Conservation (phyloP, 2,113 vertebrate genomes). For the Oryzias woworae region DNA sequence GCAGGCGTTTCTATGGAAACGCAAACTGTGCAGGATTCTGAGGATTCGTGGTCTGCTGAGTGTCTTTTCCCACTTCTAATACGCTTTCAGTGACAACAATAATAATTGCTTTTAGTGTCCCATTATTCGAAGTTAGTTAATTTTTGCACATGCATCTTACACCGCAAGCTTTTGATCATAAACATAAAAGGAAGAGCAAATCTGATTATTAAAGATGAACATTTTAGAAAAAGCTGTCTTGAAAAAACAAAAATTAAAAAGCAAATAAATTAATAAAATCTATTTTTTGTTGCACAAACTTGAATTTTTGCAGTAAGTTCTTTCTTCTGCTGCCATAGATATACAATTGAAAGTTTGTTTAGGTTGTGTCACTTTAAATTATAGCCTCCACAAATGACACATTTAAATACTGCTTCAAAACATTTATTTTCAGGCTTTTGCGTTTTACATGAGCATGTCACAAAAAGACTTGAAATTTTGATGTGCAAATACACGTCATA, state of each 20-base stretch:
- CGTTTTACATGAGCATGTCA: conserved; percentile 56
- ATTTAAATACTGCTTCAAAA: conserved; percentile 74
- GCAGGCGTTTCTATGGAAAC: conserved; percentile 52
- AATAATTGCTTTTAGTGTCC: background rate
- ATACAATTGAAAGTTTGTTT: background rate
- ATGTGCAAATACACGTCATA: conserved; percentile 46
- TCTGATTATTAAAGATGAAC: background rate
- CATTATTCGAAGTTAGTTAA: background rate
- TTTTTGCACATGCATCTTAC: background rate
- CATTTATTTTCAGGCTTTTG: conserved; percentile 77
- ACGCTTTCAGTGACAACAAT: background rate
- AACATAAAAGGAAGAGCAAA: background rate
- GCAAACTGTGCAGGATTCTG: background rate
- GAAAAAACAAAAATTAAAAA: no score
- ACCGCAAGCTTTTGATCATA: background rate
- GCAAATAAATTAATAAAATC: no score
- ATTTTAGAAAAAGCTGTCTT: background rate
- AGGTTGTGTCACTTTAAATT: background rate
- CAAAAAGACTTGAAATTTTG: conserved; percentile 50
- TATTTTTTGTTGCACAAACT: no score
- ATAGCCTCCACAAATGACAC: conserved; percentile 2
- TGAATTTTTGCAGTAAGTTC: no score
- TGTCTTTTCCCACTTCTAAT: background rate
- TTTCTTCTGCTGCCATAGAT: no score
- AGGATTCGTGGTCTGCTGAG: conserved; percentile 15